These are phyloP conservation scores for Drosophila micromelanica DNA, from an alignment of 1,140 invertebrate genomes.

Conservation along the genomic window DNA sequence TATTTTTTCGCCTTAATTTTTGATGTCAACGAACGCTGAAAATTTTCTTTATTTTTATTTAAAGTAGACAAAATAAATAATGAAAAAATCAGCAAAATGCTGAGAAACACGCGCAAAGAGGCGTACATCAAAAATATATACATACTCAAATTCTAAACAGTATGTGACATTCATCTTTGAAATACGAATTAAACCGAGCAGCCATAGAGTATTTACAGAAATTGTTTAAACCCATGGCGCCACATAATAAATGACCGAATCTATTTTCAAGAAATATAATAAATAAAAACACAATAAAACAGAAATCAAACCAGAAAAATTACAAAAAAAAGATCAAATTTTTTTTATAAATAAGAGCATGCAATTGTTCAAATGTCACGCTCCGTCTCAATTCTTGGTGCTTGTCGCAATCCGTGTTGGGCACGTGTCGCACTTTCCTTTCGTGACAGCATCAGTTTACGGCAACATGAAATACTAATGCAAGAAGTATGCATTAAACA, in stretches of 20 bases:
- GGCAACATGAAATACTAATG: no score
- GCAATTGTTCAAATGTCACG: slow-evolving; percentile 2
- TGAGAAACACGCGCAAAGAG: slow-evolving; percentile 66
- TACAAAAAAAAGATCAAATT: slow-evolving; percentile 20
- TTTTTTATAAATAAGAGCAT: slow-evolving; percentile 1
- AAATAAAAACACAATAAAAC: not conserved
- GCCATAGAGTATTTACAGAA: slow-evolving; percentile 37
- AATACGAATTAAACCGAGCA: slow-evolving; percentile 67
- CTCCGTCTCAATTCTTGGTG: not conserved
- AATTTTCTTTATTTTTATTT: slow-evolving; percentile 80
- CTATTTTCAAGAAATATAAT: slow-evolving; percentile 42
- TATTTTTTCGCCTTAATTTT: slow-evolving; percentile 50
- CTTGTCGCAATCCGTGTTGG: not conserved
- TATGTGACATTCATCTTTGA: slow-evolving; percentile 63
- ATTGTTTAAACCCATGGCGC: slow-evolving; percentile 40
- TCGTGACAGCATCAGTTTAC: no score
- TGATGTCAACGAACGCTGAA: slow-evolving; percentile 76
- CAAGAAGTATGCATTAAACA: no score
- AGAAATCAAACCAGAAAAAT: slow-evolving; percentile 3
- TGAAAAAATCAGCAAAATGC: slow-evolving; percentile 49
- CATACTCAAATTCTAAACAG: slow-evolving; percentile 74
- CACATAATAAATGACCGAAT: slow-evolving; percentile 60
- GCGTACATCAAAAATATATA: slow-evolving; percentile 58
- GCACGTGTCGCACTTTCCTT: no score
- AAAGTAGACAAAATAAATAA: slow-evolving; percentile 78